Conservation (phyloP, 2,888 invertebrate genomes). For the Himalopsyche anomala region DNA sequence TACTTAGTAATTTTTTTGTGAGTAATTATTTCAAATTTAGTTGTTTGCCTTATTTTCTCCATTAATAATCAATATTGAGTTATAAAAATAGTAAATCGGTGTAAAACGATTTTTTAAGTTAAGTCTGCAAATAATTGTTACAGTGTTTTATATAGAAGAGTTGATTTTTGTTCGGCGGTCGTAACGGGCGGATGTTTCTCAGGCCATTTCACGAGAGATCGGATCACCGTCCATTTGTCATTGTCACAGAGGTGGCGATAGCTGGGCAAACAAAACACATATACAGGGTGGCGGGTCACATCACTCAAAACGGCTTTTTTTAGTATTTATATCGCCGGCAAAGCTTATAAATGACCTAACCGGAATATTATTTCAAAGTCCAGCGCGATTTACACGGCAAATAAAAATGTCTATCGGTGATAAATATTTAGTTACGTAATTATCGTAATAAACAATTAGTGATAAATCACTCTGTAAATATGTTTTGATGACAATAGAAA, state of each 20-base stretch:
- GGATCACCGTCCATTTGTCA: conserved; percentile 65
- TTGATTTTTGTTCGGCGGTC: conserved; percentile 3
- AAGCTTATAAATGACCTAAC: not conserved
- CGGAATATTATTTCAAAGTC: conserved; percentile 10
- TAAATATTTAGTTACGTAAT: conserved; percentile 26
- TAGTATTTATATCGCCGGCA: conserved; percentile 17
- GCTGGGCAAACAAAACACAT: conserved; percentile 47
- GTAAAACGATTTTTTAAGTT: no score
- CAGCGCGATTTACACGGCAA: not conserved
- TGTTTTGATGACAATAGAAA: no score
- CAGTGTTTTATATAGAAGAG: not conserved
- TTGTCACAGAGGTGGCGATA: conserved; percentile 64
- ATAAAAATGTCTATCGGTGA: not conserved
- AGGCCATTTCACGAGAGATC: conserved; percentile 53
- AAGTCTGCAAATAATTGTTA: not conserved
- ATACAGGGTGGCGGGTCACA: conserved; percentile 36
- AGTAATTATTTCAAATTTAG: no score
- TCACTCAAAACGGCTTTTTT: conserved; percentile 44
- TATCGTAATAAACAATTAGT: not conserved
- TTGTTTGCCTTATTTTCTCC: no score
- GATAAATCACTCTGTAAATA: no score
- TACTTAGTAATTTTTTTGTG: no score
- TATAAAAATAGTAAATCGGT: no score
- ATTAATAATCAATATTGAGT: no score
- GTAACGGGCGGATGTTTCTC: conserved; percentile 36